phyloP scores from a whole-genome alignment of 2,888 invertebrate genomes.

The Hypsopygia costalis region DNA sequence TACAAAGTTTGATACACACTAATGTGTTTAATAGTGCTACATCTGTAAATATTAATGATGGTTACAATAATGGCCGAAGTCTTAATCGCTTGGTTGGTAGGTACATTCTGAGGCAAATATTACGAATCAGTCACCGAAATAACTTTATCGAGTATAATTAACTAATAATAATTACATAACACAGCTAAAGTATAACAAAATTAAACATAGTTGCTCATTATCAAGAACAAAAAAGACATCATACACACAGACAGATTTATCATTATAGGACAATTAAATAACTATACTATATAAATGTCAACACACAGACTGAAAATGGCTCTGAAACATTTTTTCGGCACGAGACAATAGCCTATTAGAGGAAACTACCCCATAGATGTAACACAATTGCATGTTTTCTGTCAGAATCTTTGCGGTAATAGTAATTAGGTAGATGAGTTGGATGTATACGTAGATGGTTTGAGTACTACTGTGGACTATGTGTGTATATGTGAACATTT shows the following conservation, averaged over 20 bases:
- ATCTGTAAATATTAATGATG: neutral
- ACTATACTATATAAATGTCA: neutral
- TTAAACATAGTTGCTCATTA: no score
- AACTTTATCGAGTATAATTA: neutral
- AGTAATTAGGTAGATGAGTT: slow-evolving; percentile 1
- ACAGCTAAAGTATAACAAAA: neutral
- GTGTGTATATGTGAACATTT: slow-evolving; percentile 3
- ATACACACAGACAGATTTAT: neutral
- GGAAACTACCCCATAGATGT: neutral
- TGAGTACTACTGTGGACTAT: neutral
- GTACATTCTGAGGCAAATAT: neutral
- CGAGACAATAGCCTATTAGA: neutral
- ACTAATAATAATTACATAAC: neutral
- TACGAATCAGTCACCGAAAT: neutral
- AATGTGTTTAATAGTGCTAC: neutral
- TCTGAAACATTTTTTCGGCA: neutral
- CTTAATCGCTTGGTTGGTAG: neutral
- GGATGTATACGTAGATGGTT: neutral
- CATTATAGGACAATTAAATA: no score
- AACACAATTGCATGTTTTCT: neutral
- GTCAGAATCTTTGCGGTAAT: slow-evolving; percentile 2
- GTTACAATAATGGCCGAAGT: neutral
- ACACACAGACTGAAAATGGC: neutral
- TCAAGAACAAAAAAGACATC: neutral
- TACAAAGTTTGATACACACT: neutral